A percentile compares a stretch with the other conserved stretches of the same genome.
phyloP scores from a whole-genome alignment of 2,797 vertebrate species.

The Pangasius djambal region DNA sequence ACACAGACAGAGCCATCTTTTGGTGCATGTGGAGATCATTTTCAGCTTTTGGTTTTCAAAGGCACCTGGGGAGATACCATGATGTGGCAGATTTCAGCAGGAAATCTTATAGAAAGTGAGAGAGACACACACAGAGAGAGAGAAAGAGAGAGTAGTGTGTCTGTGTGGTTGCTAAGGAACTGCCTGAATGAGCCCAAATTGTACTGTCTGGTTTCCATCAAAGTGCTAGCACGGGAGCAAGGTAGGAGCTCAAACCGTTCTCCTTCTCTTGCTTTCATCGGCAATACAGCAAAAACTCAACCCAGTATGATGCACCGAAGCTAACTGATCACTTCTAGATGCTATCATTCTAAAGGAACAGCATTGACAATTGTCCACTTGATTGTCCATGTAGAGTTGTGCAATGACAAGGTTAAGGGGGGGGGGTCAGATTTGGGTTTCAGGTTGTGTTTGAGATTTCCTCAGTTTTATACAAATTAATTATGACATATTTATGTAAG shows the following conservation, averaged over 20 bases:
- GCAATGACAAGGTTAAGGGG: background rate
- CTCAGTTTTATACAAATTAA: background rate
- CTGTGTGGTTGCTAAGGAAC: slow-evolving; percentile 79
- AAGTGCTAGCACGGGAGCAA: slow-evolving; percentile 41
- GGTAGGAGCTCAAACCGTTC: slow-evolving; percentile 44
- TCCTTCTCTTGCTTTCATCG: slow-evolving; percentile 27
- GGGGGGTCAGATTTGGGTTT: background rate
- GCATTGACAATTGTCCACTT: background rate
- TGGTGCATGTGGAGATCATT: slow-evolving; percentile 41
- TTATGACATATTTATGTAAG: background rate
- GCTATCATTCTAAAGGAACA: background rate
- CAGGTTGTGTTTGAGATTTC: background rate
- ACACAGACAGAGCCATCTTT: background rate
- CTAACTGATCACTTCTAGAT: background rate
- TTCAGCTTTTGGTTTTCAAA: slow-evolving; percentile 35
- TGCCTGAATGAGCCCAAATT: slow-evolving; percentile 63
- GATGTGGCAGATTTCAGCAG: slow-evolving; percentile 42
- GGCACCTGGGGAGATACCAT: slow-evolving; percentile 49
- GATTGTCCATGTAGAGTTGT: background rate
- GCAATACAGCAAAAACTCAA: background rate
- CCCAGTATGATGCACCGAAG: background rate
- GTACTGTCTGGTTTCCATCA: slow-evolving; percentile 55
- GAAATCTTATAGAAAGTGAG: slow-evolving; percentile 19
- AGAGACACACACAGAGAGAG: background rate
- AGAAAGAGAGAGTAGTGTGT: slow-evolving; percentile 61